phyloP scores from a whole-genome alignment of 2,797 vertebrate species.

The Aplochiton taeniatus region DNA sequence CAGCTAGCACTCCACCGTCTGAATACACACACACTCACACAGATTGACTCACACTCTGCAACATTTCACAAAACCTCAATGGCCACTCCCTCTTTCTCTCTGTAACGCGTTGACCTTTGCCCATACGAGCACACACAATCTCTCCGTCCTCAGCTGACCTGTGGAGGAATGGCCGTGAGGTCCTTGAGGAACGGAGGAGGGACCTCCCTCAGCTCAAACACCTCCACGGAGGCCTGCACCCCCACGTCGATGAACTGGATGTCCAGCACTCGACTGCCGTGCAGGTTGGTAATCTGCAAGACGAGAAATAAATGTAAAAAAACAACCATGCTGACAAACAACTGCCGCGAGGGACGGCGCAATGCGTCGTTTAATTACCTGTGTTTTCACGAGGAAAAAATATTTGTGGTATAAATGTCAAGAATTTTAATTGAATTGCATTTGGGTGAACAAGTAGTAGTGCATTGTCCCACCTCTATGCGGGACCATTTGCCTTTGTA shows the following conservation, averaged over 20 bases:
- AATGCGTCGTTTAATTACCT: no score
- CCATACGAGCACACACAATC: slow-evolving; percentile 6
- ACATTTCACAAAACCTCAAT: background rate
- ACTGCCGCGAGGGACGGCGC: no score
- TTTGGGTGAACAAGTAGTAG: background rate
- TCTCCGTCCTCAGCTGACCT: slow-evolving; percentile 74
- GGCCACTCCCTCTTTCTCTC: no score
- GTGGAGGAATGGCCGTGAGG: slow-evolving; percentile 85
- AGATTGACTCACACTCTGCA: no score
- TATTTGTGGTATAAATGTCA: no score
- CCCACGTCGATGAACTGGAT: slow-evolving; percentile 90
- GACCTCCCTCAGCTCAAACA: slow-evolving; percentile 91
- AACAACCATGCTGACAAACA: no score
- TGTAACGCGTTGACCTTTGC: background rate
- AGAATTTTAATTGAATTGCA: no score
- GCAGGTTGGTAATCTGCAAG: slow-evolving; percentile 89
- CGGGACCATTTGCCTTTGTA: slow-evolving; percentile 94
- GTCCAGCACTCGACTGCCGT: slow-evolving; percentile 90
- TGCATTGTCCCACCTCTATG: slow-evolving; percentile 83
- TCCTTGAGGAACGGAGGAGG: slow-evolving; percentile 84
- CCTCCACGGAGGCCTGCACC: slow-evolving; percentile 88
- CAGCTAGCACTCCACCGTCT: no score
- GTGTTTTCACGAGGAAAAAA: no score
- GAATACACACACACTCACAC: no score
- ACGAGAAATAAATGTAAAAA: background rate